phyloP scores from a whole-genome alignment of 2,797 vertebrate genomes.

The Chloroceryle inda region DNA sequence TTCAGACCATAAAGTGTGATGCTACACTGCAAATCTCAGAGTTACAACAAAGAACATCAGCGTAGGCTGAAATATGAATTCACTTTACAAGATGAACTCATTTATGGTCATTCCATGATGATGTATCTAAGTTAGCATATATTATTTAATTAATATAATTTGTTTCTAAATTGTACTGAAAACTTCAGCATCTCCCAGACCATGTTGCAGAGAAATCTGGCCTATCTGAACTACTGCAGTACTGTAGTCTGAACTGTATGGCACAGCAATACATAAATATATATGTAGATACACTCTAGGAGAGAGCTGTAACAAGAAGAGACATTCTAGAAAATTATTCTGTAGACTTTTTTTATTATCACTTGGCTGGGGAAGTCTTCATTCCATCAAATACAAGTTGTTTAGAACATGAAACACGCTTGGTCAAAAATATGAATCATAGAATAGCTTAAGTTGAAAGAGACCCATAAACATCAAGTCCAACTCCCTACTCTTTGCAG shows the following conservation, averaged over 20 bases:
- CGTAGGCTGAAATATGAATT: background rate
- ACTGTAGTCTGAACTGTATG: background rate
- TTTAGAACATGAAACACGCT: background rate
- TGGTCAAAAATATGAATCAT: background rate
- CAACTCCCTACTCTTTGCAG: background rate
- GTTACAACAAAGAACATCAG: accelerated
- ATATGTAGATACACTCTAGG: too few species aligned
- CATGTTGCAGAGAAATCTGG: background rate
- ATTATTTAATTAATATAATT: background rate
- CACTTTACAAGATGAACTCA: background rate
- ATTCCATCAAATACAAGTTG: background rate
- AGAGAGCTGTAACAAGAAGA: background rate
- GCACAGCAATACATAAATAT: background rate
- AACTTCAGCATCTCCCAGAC: background rate
- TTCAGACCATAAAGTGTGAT: background rate
- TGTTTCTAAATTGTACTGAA: background rate
- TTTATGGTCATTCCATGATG: background rate
- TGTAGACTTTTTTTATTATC: background rate
- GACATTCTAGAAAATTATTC: background rate
- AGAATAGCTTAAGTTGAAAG: background rate
- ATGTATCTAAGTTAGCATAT: background rate
- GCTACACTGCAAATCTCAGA: background rate
- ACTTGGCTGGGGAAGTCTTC: background rate
- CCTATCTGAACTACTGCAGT: background rate
- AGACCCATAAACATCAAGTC: background rate